Evolutionary conservation across 2,888 invertebrate genomes (phyloP), one percentile per base, ranked within the genome.

Genomic region (Agrochola macilenta): DNA sequence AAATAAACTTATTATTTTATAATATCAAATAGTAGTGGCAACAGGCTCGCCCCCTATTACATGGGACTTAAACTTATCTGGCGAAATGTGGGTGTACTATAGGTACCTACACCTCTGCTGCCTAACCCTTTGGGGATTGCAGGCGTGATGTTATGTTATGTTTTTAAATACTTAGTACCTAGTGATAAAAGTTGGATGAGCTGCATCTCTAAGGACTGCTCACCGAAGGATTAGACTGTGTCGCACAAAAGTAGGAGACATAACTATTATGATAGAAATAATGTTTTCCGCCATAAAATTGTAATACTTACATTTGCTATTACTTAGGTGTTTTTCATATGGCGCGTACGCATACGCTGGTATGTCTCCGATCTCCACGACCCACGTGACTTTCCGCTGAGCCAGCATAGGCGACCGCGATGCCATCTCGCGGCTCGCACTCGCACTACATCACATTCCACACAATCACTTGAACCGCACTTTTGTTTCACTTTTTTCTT

Each of bases 221-320:
- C 30, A 26, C 26, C 26, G 26, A 26, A 26, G 30, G 30, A 20
- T 26, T 30, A 12, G 30, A 49, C 20, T 49, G 8, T 68, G 30
- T 49, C 23, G 30, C 66, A 49, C 49, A 9, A 23, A 66, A 49
- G 0, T 46, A 26, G 2, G 43, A 46, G 43, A 46, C 64, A n/a
- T 39, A 26, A 20, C 9, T 20, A 65, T 30, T 8, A 5, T 7
- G 39, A 64, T 65, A 23, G 26, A 65, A 72, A 39, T 17, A 2
- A 70, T 0, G 11, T 43, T 57, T 57, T 35, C 20, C n/a, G 20
- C 14, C 5, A 11, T 30, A 52, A 11, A 60, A 39, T 7, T 14
- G 20, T n/a, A 96, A 95, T 39, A 39, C 96, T 95, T 93, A 97
- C 97, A 96, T 94, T 97, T 97, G 76, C 95, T 97, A 75, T 94